Conservation (phyloP, 1,140 invertebrate species). For the Propsilocerus akamusi region DNA sequence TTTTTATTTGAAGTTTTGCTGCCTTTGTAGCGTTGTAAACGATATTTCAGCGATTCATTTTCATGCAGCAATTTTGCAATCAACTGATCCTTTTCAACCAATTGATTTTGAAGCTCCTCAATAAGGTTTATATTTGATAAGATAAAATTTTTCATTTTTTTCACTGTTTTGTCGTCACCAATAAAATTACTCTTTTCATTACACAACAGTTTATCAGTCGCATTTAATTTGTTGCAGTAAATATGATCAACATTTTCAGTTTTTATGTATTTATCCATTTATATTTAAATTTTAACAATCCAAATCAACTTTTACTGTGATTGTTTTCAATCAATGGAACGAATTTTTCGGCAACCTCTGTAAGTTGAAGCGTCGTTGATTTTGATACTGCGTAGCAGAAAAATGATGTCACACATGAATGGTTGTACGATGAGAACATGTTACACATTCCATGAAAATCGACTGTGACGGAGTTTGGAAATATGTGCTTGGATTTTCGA, state of each 20-base stretch:
- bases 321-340: too few relatives aligned
- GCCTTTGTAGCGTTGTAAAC: neutral
- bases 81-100: neutral
- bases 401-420: too few relatives aligned
- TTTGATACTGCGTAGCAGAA: too few relatives aligned
- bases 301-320: too few relatives aligned
- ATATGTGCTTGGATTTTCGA: too few relatives aligned
- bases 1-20: neutral
- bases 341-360: neutral
- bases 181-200: neutral
- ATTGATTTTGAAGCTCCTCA: neutral
- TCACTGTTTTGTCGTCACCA: conserved; percentile 1
- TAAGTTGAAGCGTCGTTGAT: neutral
- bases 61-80: neutral
- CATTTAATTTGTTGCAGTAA: neutral
- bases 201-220: neutral
- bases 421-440: too few relatives aligned
- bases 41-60: neutral
- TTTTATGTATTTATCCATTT: neutral
- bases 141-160: conserved; percentile 2
- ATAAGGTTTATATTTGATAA: neutral
- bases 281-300: too few relatives aligned
- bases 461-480: too few relatives aligned
- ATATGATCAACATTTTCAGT: neutral
- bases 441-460: too few relatives aligned